A percentile compares a stretch with the other conserved stretches of the same genome.
phyloP scores from a whole-genome alignment of 2,797 vertebrate species.

The Spea hammondii region DNA sequence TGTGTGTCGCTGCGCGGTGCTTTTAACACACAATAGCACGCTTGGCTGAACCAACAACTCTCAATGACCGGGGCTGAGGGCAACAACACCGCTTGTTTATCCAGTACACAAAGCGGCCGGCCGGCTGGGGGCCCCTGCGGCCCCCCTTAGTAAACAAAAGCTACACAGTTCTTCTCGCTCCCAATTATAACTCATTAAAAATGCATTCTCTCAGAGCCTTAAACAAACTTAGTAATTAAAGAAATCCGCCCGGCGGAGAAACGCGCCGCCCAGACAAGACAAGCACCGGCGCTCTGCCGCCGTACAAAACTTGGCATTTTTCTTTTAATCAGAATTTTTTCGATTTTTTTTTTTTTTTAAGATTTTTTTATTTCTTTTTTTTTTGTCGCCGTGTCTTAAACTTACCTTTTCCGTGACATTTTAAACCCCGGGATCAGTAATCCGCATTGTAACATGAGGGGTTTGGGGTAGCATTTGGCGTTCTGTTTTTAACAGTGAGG shows the following conservation, averaged over 20 bases:
- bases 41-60: conserved; percentile 35
- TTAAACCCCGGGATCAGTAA: conserved; percentile 49
- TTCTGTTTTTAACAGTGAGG: conserved; percentile 53
- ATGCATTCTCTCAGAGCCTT: background rate
- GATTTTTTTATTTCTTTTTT: too few relatives aligned
- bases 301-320: too few relatives aligned
- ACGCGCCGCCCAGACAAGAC: too few relatives aligned
- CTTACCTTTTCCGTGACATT: conserved; percentile 60
- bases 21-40: conserved; percentile 26
- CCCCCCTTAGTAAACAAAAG: conserved; percentile 19
- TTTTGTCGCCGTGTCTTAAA: conserved; percentile 5
- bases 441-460: conserved; percentile 62
- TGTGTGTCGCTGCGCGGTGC: conserved; percentile 3
- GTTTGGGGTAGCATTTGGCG: conserved; percentile 56
- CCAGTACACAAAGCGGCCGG: background rate
- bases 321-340: too few relatives aligned
- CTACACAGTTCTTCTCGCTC: background rate
- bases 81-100: conserved; percentile 7
- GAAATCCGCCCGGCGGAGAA: too few relatives aligned
- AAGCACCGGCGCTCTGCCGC: too few relatives aligned
- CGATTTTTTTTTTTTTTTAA: too few relatives aligned
- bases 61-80: background rate
- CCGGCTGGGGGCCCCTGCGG: background rate
- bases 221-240: background rate
- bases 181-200: conserved; percentile 30